Evolutionary conservation across 2,113 vertebrate species (phyloP), one percentile per base, ranked within the genome.

Genomic region (Sclerurus mexicanus): DNA sequence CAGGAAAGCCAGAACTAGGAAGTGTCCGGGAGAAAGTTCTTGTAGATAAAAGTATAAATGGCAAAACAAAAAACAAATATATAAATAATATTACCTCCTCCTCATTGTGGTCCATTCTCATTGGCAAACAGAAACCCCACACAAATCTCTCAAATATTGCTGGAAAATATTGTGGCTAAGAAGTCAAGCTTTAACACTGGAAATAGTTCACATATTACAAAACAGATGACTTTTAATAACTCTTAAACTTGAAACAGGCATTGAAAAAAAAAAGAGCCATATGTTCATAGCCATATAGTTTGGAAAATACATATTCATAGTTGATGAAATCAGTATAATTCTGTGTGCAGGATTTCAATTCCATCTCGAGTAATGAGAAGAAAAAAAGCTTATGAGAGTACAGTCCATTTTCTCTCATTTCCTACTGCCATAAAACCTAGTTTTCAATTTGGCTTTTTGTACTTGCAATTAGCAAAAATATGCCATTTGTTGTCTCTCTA

Each of bases 381-480:
- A 1, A n/a, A 56, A 84, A 85, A 75, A 42, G 46, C 53, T 67
- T 63, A 20, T 55, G 33, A 90, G 9, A 86, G 3, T 35, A 76
- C 4, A 82, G 73, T 64, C 74, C 62, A 82, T 95, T 74, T 91
- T 74, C 40, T 60, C 50, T 62, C 15, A 92, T 84, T 93, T 95
- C 64, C 64, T 88, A 21, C 35, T 88, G 56, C 17, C 47, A 84
- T 66, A 84, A 95, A 75, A 14, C 6, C 13, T 63, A 25, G 39
- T 71, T 86, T 88, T 86, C 63, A 88, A 84, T 84, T 79, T 81
- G 85, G 39, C 47, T 88, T 88, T 85, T 74, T 80, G 52, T 88
- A 74, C 60, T 89, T 78, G 55, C 59, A 95, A 86, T 96, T 97
- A 96, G 85, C 64, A 88, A 56, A 62, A 87, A 72, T 86, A 78